phyloP scores from a whole-genome alignment of 2,797 vertebrate species.

The Neosilurus hyrtlii region DNA sequence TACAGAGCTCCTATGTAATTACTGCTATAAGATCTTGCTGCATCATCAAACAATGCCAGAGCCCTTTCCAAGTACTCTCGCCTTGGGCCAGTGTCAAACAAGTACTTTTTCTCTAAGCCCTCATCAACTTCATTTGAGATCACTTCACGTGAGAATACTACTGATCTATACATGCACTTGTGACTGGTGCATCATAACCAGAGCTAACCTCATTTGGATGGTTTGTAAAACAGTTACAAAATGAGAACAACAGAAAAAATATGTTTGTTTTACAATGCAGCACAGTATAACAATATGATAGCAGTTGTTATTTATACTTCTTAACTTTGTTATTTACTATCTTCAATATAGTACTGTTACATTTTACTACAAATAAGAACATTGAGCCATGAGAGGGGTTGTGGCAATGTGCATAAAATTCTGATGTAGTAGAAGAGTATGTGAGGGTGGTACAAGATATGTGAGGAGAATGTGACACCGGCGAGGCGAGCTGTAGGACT shows the following conservation, averaged over 20 bases:
- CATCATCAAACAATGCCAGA: constrained; percentile 50
- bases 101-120: constrained; percentile 44
- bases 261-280: neutral
- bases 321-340: neutral
- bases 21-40: constrained; percentile 40
- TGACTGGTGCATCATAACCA: constrained; percentile 21
- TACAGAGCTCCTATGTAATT: constrained; percentile 33
- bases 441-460: no score
- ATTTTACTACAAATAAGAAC: neutral
- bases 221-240: neutral
- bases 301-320: neutral
- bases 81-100: constrained; percentile 46
- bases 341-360: neutral
- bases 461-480: no score
- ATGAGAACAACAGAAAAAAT: neutral
- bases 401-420: no score
- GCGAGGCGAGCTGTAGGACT: no score
- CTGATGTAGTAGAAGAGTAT: no score
- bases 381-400: no score
- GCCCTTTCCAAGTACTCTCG: constrained; percentile 46
- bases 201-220: neutral
- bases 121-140: constrained; percentile 48
- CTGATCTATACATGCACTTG: neutral
- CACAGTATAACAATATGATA: no score
- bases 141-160: constrained; percentile 28